These are phyloP conservation scores for Xylophagus ater DNA, from an alignment of 2,888 invertebrate genomes.

Conservation along the genomic window DNA sequence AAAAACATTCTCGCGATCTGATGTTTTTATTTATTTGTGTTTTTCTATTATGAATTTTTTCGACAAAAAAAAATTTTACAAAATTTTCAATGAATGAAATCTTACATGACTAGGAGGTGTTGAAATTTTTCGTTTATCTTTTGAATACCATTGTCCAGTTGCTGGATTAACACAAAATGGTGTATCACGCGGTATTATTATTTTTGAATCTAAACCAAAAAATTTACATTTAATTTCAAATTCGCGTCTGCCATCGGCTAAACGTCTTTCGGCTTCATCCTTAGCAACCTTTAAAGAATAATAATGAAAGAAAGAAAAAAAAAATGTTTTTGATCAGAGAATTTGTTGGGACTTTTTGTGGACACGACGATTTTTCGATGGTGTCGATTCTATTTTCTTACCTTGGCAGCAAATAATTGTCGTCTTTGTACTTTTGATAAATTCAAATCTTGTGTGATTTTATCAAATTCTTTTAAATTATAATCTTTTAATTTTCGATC, in stretches of 20 bases:
- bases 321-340: background rate
- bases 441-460: conserved; percentile 16
- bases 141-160: conserved; percentile 36
- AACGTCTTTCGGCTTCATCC: conserved; percentile 35
- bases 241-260: conserved; percentile 31
- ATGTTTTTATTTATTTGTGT: too few relatives aligned
- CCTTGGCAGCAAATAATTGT: conserved; percentile 35
- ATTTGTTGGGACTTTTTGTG: background rate
- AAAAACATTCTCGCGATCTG: too few relatives aligned
- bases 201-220: conserved; percentile 33
- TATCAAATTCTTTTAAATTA: background rate
- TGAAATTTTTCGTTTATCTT: conserved; percentile 27
- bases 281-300: conserved; percentile 31
- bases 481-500: conserved; percentile 5
- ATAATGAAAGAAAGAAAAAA: conserved; percentile 4
- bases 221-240: conserved; percentile 35
- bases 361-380: background rate
- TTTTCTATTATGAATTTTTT: too few relatives aligned
- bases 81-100: background rate
- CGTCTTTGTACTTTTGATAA: conserved; percentile 34
- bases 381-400: conserved; percentile 12
- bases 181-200: conserved; percentile 27
- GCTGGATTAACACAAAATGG: conserved; percentile 35
- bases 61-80: background rate
- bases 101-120: conserved; percentile 32